Base-by-base conservation (phyloP, 2,888 invertebrate genomes). In the Drosophila merina region DNA sequence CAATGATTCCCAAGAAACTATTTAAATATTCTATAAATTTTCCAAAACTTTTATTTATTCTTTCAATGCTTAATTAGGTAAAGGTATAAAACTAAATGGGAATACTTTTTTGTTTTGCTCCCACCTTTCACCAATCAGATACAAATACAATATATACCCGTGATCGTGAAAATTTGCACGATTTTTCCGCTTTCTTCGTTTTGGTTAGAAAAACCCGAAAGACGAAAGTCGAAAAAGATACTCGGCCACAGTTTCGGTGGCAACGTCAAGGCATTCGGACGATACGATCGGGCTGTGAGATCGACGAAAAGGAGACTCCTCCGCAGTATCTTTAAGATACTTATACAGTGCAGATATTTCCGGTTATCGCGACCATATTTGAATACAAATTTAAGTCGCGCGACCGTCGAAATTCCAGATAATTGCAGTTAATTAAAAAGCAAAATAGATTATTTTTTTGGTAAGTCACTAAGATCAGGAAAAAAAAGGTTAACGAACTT, bases 181-280 rank as follows among this genome's bases (percentile, higher is more conserved):
- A 69, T 56, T 67, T 64, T 66, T 33, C 68, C 64, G 68, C 45
- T 49, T 57, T 45, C 59, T 40, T 52, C 33, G 45, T 26, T 33
- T 20, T 44, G 48, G 48, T 36, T 45, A 69, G 50, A 51, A 70
- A 70, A 67, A 69, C 57, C 25, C 67, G 58, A 57, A 47, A 57
- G 50, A 40, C 38, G 40, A 58, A 71, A 63, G 63, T 72, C 62
- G 68, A 67, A 69, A 74, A 74, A 84, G 47, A 49, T 44, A 44
- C 56, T 63, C 44, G 28, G 38, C 42, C 69, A 52, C 88, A 88
- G 88, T 82, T 82, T 88, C 58, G 79, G 74, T 82, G 71, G 72
- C 60, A 86, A 57, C 86, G 74, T 88, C 88, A 82, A 82, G 86
- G 86, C 79, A 76, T 75, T 66, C 86, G 86, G 74, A 59, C 72